Percentiles rank a stretch among this genome's conserved stretches.
phyloP scores from a whole-genome alignment of 2,797 vertebrate species.

The Orientallactaga sibirica region DNA sequence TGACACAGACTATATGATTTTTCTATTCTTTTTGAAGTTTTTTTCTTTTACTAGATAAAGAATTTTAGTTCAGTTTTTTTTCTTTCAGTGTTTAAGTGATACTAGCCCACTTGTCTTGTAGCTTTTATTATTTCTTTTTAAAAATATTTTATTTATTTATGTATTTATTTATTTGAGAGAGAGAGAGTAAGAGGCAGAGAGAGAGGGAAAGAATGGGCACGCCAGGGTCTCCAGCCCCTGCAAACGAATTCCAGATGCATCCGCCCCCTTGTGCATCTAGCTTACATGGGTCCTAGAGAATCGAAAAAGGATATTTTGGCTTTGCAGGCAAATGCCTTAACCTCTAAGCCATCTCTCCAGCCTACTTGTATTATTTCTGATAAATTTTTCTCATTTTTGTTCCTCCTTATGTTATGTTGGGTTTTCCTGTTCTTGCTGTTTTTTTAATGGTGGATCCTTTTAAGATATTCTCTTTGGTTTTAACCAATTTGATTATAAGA shows the following conservation, averaged over 20 bases:
- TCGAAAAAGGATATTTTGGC: too few relatives aligned
- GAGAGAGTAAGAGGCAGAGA: too few relatives aligned
- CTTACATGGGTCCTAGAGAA: too few relatives aligned
- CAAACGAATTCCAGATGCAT: too few relatives aligned
- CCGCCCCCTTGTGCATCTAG: too few relatives aligned
- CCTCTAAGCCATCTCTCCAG: too few relatives aligned
- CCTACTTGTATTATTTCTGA: neutral
- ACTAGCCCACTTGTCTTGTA: neutral
- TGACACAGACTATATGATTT: neutral
- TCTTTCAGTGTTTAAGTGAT: neutral
- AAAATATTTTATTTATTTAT: too few relatives aligned
- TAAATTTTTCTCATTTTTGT: neutral
- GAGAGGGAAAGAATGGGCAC: too few relatives aligned
- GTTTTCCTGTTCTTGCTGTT: neutral
- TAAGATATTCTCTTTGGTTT: neutral
- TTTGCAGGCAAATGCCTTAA: too few relatives aligned
- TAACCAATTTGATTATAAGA: neutral
- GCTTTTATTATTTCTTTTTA: neutral
- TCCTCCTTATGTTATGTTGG: neutral
- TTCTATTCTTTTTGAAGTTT: neutral
- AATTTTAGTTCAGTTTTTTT: conserved; percentile 42
- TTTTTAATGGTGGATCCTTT: too few relatives aligned
- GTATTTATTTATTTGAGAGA: too few relatives aligned
- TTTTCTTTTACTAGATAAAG: neutral
- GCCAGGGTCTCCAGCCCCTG: too few relatives aligned